Base-by-base conservation (phyloP, 2,113 vertebrate genomes). In the Chascanopsetta lugubris region DNA sequence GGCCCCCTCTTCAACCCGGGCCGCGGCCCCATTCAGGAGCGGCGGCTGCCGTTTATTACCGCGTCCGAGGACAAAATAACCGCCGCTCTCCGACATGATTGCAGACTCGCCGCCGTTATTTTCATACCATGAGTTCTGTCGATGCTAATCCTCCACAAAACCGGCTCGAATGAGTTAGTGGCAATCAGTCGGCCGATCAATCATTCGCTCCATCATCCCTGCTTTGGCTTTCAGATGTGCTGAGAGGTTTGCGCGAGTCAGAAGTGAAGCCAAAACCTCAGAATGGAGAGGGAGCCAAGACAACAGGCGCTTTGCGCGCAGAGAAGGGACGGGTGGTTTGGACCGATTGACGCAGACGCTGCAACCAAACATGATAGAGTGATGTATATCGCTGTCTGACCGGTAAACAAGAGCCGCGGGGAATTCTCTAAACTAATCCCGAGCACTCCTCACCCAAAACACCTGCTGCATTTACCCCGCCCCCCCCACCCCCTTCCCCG, bases 381-480 rank as follows among this genome's bases (percentile, higher is more conserved):
- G 38, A 63, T 49, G 36, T 57, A 20, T 55, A 25, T 50, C 29
- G 18, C 77, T 57, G 70, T 79, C 55, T 81, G 78, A 75, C 80
- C 59, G 34, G 48, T 65, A 72, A 72, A 61, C 71, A 72, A 79
- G 12, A 81, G 46, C 69, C 24, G 24, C 72, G 1, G 36, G 66
- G 66, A 65, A 54, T 83, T 72, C 75, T 79, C 60, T 32, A 43
- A 79, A 72, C 80, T 32, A 66, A 87, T 75, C 69, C 56, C 22
- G 59, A 77, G 53, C 60, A 55, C 29, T 55, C 50, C 46, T 80
- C 68, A 73, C 76, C 51, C 46, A n/a, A n/a, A n/a, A 68, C 24
- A 32, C 45, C 60, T 11, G 45, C 48, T 69, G 46, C 27, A 65
- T 83, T 83, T 80, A 77, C 72, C 72, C 55, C 46, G 56, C 58